phyloP scores from a whole-genome alignment of 2,113 vertebrate species.

The Hydropotes inermis region DNA sequence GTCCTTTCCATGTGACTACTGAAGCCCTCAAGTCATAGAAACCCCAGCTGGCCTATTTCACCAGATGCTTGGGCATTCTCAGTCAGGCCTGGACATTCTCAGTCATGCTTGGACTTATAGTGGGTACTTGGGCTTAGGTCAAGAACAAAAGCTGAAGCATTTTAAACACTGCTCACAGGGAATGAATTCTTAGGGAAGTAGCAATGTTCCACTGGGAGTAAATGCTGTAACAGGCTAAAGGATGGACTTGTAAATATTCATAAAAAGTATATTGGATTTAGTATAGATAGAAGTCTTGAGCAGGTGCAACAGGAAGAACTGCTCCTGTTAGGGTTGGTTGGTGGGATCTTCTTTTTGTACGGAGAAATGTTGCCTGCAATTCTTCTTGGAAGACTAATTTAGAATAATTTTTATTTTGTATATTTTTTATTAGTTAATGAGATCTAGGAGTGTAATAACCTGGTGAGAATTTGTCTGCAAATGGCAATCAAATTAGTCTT shows the following conservation, averaged over 20 bases:
- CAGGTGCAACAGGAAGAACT: background rate
- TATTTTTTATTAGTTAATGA: conserved; percentile 65
- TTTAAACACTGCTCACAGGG: background rate
- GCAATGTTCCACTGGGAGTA: background rate
- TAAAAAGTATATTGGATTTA: background rate
- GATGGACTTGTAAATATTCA: background rate
- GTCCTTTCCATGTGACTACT: background rate
- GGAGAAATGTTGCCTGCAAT: conserved; percentile 17
- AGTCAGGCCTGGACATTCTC: background rate
- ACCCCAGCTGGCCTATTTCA: background rate
- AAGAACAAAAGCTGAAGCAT: background rate
- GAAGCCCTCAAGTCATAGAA: background rate
- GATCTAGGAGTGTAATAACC: conserved; percentile 53
- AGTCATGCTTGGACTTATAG: background rate
- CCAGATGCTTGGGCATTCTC: background rate
- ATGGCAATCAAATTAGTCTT: conserved; percentile 60
- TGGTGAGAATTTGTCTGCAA: conserved; percentile 60
- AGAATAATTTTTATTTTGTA: conserved; percentile 55
- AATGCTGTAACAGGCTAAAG: conserved; percentile 14
- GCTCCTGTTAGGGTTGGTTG: background rate
- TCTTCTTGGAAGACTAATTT: conserved; percentile 49
- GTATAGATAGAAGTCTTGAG: background rate
- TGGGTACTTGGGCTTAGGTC: background rate
- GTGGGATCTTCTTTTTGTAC: conserved; percentile 22
- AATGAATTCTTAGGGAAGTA: conserved; percentile 14